A percentile compares a stretch with the other conserved stretches of the same genome.
These are phyloP conservation scores for Plagiodera versicolora DNA, from an alignment of 2,888 invertebrate genomes.

Conservation along the genomic window DNA sequence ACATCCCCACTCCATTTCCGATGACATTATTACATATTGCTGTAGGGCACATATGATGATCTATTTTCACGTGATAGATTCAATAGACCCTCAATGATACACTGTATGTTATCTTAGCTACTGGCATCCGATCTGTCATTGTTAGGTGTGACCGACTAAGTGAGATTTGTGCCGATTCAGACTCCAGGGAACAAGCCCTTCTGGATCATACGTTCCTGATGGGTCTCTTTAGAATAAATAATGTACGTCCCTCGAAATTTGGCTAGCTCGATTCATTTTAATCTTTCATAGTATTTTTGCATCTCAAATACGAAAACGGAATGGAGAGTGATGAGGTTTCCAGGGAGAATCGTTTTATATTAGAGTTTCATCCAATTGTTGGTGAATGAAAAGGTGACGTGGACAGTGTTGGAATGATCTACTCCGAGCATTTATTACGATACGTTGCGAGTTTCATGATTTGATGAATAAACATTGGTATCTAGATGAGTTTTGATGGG, in stretches of 20 bases:
- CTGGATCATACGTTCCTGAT: conserved; percentile 28
- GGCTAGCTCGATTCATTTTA: conserved; percentile 27
- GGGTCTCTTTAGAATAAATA: conserved; percentile 40
- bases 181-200: conserved; percentile 33
- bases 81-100: conserved; percentile 23
- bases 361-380: neutral
- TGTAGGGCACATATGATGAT: too few relatives aligned
- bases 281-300: conserved; percentile 14
- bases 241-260: conserved; percentile 36
- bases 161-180: conserved; percentile 46
- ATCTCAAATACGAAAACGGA: neutral
- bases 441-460: too few relatives aligned
- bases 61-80: neutral
- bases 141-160: conserved; percentile 43
- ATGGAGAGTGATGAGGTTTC: conserved; percentile 1
- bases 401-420: too few relatives aligned
- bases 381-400: neutral
- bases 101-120: conserved; percentile 31
- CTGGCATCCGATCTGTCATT: conserved; percentile 40
- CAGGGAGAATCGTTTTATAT: neutral
- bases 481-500: too few relatives aligned
- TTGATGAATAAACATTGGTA: too few relatives aligned
- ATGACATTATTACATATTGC: too few relatives aligned
- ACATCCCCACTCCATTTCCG: too few relatives aligned
- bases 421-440: too few relatives aligned